These are phyloP conservation scores for Alviniconcha marisindica DNA, from an alignment of 1,140 invertebrate genomes.

Conservation along the genomic window DNA sequence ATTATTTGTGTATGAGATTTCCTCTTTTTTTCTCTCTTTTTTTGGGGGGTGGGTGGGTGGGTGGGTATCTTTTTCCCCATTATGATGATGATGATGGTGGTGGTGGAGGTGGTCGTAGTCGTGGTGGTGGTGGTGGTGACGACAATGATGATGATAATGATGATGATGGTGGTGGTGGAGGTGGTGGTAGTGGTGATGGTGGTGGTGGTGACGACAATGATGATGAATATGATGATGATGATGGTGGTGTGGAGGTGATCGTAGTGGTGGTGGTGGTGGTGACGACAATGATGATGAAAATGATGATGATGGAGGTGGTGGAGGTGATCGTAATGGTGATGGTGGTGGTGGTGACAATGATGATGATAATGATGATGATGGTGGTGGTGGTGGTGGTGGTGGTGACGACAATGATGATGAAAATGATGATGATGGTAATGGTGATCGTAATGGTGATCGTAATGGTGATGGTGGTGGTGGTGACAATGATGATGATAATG, in stretches of 20 bases:
- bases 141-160: not conserved
- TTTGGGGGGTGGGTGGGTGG: no score
- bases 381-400: not conserved
- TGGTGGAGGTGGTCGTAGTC: not conserved
- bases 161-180: not conserved
- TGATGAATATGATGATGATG: not conserved
- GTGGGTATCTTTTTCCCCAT: no score
- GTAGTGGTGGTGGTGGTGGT: no score
- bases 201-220: not conserved
- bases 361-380: not conserved
- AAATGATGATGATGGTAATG: slow-evolving; percentile 1
- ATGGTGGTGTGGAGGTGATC: no score
- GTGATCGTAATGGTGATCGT: not conserved
- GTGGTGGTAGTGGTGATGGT: not conserved
- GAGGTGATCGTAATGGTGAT: not conserved
- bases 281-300: not conserved
- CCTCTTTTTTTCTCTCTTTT: no score
- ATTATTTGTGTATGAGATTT: no score
- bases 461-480: not conserved
- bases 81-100: not conserved
- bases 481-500: not conserved
- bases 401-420: not conserved
- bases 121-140: not conserved
- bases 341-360: slow-evolving; percentile 1
- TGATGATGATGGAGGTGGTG: not conserved